These are phyloP conservation scores for Papio anubis DNA, from an alignment of 2,113 vertebrate genomes.

Conservation along the genomic window DNA sequence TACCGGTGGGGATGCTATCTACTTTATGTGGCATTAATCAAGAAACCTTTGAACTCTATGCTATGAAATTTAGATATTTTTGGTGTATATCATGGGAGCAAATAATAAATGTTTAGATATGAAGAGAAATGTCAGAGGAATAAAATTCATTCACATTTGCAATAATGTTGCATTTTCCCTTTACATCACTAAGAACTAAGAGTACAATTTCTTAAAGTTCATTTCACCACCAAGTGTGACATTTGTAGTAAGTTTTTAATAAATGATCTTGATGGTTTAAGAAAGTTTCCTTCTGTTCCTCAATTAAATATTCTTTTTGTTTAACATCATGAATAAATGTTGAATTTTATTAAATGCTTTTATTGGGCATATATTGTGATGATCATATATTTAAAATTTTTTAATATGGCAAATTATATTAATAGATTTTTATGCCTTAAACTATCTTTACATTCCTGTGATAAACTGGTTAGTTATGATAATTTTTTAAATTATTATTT, in stretches of 20 bases:
- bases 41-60: neutral
- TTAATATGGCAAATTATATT: neutral
- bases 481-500: neutral
- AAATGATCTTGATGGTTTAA: neutral
- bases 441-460: neutral
- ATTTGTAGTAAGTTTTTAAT: neutral
- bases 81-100: neutral
- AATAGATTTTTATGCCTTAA: conserved; percentile 9
- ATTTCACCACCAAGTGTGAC: neutral
- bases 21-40: neutral
- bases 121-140: neutral
- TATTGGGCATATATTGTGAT: neutral
- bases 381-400: neutral
- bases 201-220: neutral
- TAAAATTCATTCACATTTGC: neutral
- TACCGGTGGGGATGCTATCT: neutral
- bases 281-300: neutral
- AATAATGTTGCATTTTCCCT: neutral
- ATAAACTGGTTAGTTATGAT: neutral
- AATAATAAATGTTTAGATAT: neutral
- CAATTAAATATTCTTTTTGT: neutral
- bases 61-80: neutral
- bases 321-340: neutral
- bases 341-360: neutral
- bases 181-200: neutral